Evolutionary conservation across 2,888 invertebrate species (phyloP).

Genomic region (Rapana venosa): DNA sequence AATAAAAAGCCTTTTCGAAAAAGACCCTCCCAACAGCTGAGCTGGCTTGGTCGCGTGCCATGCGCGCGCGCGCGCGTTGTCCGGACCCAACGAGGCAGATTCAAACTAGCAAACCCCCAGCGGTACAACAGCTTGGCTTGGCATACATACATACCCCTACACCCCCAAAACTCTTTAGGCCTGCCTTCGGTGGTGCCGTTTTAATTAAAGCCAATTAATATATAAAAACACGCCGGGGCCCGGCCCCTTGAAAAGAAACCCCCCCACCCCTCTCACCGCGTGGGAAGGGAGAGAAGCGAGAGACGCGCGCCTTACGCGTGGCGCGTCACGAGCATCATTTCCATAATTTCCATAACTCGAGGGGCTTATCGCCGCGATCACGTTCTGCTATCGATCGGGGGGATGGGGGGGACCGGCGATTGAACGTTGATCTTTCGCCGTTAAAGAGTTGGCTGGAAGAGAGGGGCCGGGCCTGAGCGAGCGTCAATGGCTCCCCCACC

Average conservation of each 20-base stretch:
- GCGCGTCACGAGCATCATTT: background rate
- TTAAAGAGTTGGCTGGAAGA: background rate
- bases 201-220: constrained; percentile 40
- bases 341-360: constrained; percentile 21
- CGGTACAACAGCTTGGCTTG: constrained; percentile 1
- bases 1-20: background rate
- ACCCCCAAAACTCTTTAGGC: too few relatives aligned
- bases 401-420: too few relatives aligned
- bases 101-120: background rate
- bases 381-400: constrained; percentile 18
- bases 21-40: background rate
- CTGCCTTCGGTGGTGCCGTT: background rate
- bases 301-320: background rate
- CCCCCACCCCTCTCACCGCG: constrained; percentile 30
- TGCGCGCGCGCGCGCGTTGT: background rate
- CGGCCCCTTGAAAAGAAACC: constrained; percentile 24
- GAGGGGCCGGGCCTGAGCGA: background rate
- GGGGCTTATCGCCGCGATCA: constrained; percentile 30
- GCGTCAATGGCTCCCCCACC: background rate
- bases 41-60: background rate
- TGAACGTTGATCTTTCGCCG: background rate
- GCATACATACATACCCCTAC: background rate
- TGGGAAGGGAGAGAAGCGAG: background rate
- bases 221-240: background rate
- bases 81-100: background rate